A percentile compares a stretch with the other conserved stretches of the same genome.
phyloP scores from a whole-genome alignment of 1,140 invertebrate species.

The Cyrtorhinus lividipennis region DNA sequence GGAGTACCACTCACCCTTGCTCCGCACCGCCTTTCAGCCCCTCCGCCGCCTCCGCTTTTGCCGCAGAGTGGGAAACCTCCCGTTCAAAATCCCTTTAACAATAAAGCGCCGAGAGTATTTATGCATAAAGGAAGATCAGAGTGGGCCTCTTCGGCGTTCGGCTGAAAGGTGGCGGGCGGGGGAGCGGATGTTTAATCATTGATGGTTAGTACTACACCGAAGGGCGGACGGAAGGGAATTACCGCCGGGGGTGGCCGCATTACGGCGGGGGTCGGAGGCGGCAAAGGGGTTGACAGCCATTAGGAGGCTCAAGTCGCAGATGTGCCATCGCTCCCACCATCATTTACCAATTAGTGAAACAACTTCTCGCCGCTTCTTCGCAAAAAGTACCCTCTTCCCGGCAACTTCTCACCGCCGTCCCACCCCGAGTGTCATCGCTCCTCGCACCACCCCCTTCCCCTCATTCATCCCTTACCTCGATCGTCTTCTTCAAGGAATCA shows the following conservation, averaged over 20 bases:
- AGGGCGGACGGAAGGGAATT: too few relatives aligned
- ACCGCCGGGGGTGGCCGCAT: not conserved
- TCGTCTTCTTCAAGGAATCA: not conserved
- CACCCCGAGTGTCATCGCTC: not conserved
- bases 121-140: slow-evolving; percentile 9
- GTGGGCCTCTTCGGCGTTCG: not conserved
- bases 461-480: not conserved
- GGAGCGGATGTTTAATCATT: slow-evolving; percentile 4
- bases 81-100: slow-evolving; percentile 3
- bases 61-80: too few relatives aligned
- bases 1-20: not conserved
- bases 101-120: slow-evolving; percentile 5
- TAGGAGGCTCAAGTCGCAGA: slow-evolving; percentile 3
- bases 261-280: not conserved
- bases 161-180: not conserved
- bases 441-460: not conserved
- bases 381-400: not conserved
- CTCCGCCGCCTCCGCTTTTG: not conserved
- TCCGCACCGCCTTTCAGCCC: not conserved
- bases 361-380: not conserved
- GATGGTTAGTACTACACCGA: not conserved
- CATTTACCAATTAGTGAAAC: slow-evolving; percentile 10
- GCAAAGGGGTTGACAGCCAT: slow-evolving; percentile 7
- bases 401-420: not conserved
- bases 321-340: slow-evolving; percentile 1